Percentiles rank a stretch among this genome's conserved stretches.
phyloP scores from a whole-genome alignment of 2,113 vertebrate species.

The Vanacampus margaritifer region DNA sequence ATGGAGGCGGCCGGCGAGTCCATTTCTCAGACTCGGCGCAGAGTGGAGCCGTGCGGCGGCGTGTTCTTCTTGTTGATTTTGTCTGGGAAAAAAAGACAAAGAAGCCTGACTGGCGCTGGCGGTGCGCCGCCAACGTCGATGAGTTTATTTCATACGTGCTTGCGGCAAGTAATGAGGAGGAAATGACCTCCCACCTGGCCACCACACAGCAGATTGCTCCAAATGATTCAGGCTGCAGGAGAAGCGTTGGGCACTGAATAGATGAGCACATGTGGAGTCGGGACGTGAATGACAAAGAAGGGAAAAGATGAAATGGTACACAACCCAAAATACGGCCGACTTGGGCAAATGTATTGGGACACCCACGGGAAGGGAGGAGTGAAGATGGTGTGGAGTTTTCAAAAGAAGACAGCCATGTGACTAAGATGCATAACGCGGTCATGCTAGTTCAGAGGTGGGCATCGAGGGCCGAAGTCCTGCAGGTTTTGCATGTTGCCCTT shows the following conservation, averaged over 20 bases:
- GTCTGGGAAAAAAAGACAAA: background rate
- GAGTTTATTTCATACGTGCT: slow-evolving; percentile 4
- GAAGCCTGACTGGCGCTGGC: background rate
- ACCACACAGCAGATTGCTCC: background rate
- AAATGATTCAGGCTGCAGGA: background rate
- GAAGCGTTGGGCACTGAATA: background rate
- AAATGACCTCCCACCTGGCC: slow-evolving; percentile 5
- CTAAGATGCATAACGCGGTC: too few species aligned
- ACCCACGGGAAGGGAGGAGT: too few species aligned
- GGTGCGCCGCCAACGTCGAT: slow-evolving; percentile 3
- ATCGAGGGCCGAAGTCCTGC: too few species aligned
- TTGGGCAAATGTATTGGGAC: background rate
- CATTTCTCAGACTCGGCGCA: slow-evolving; percentile 29
- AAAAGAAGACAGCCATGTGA: too few species aligned
- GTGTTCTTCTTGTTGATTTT: slow-evolving; percentile 25
- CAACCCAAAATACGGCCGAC: background rate
- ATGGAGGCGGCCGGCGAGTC: slow-evolving; percentile 27
- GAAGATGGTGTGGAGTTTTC: too few species aligned
- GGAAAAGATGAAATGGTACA: background rate
- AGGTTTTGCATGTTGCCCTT: too few species aligned
- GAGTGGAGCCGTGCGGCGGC: slow-evolving; percentile 34
- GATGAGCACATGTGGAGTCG: background rate
- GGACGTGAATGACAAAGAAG: background rate
- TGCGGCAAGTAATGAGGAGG: slow-evolving; percentile 8
- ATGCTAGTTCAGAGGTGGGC: too few species aligned